Evolutionary conservation across 2,797 vertebrate species (phyloP), one percentile per base, ranked within the genome.

Genomic region (Sebastes vulpes): DNA sequence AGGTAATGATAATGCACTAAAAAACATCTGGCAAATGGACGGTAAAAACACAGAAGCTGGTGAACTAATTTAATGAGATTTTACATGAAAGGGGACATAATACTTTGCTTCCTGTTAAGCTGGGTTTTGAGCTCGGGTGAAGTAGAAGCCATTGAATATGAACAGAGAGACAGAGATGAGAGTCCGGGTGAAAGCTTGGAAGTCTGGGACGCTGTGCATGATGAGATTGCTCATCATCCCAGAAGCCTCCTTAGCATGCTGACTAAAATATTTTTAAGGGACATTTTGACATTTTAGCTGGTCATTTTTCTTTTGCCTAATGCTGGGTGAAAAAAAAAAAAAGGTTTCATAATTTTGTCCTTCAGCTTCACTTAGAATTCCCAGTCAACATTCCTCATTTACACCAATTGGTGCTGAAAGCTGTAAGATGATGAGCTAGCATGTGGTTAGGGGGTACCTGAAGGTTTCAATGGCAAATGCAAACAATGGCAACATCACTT

Each of bases 61-160:
- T 53, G 21, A 54, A 57, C 32, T 66, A 65, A 80, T 61, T 83
- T 29, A 67, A 74, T 74, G 72, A 84, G 65, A 74, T 71, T 75
- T 68, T 14, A 60, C 14, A 64, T 59, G 42, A 77, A 75, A 59
- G 25, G 14, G 3, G 3, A 16, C 25, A 35, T 31, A 31, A 57
- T 28, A 63, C 10, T 42, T 35, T 26, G 9, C 16, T 35, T 23
- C 28, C 28, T 67, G 26, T 50, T 70, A 20, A 64, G 65, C 28
- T 59, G 21, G n/a, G 6, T 63, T 69, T 72, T 29, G n/a, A 71
- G 61, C 26, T 53, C 38, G 54, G 31, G 25, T 75, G 69, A 28
- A 64, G 60, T 10, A 29, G 46, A 42, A 53, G 29, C 10, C 8
- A 28, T 2, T 56, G 38, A 69, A 70, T 66, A 65, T 46, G 53